Evolutionary conservation across 2,113 vertebrate species (phyloP), one percentile per base, ranked within the genome.

Genomic region (Leiothrix lutea): DNA sequence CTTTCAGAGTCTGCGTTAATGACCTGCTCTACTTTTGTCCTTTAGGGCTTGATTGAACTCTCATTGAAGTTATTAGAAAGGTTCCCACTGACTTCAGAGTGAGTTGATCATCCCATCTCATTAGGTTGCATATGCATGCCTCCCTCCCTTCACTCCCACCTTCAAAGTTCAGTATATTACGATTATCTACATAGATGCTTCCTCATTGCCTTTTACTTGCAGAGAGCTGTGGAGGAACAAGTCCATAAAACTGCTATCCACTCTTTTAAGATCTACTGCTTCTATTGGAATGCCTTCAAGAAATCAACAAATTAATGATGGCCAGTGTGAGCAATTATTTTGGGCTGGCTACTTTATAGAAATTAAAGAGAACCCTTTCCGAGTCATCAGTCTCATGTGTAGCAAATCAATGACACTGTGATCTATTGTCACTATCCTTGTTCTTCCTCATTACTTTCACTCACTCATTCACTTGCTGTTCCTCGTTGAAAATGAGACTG

Each of bases 361-460:
- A 92, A 92, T 96, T 90, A 78, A 89, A 94, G 77, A 88, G 36
- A 28, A 95, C 57, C 36, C 44, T 86, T 92, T 92, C 58, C 8
- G n/a, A 95, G 22, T 93, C 82, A 90, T 91, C 77, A 67, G 61
- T 91, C 95, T 92, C 51, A 78, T 72, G 58, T 90, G 62, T 80
- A 91, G 73, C 14, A 12, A 92, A 94, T 95, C 92, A 95, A 75
- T 95, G 83, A 81, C 72, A 75, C 64, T 86, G 82, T 91, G 78
- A 75, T 91, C 83, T 94, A 19, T 88, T 92, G 85, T 83, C 51
- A 67, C 95, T 95, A 86, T 95, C 82, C 40, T 90, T 88, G 79
- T 86, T 75, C 61, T 93, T 96, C 64, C 48, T 89, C 74, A 88
- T 86, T 94, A 86, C 53, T 80, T 93, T 61, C 65, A 36, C 44